A percentile compares a stretch with the other conserved stretches of the same genome.
These are phyloP conservation scores for Flexamia atlantica DNA, from an alignment of 2,888 invertebrate genomes.

Conservation along the genomic window DNA sequence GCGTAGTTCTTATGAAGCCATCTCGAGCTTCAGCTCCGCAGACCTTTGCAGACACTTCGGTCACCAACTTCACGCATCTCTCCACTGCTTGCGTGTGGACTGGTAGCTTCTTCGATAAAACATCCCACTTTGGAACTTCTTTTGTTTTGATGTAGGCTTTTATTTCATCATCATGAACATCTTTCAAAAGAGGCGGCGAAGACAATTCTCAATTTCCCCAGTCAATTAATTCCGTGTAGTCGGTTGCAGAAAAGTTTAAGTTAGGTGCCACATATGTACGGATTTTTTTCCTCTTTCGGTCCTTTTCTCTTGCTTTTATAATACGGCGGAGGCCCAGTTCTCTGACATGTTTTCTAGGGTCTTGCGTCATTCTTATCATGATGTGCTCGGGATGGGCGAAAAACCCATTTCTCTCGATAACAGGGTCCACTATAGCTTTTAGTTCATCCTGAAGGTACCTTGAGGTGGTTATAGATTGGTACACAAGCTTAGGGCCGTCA, in stretches of 20 bases:
- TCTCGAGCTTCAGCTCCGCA: conserved; percentile 45
- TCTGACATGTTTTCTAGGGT: conserved; percentile 32
- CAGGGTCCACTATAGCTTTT: conserved; percentile 24
- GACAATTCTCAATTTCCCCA: conserved; percentile 24
- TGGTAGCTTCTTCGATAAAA: conserved; percentile 39
- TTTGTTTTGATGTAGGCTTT: conserved; percentile 44
- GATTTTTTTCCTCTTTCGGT: conserved; percentile 36
- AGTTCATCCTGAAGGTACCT: conserved; percentile 52
- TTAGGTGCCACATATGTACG: conserved; percentile 39
- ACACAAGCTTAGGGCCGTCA: conserved; percentile 40
- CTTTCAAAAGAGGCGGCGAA: conserved; percentile 40
- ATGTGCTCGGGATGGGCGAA: conserved; percentile 52
- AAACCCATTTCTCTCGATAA: conserved; percentile 32
- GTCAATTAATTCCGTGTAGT: conserved; percentile 42
- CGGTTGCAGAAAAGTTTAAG: conserved; percentile 47
- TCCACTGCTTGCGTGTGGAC: conserved; percentile 67
- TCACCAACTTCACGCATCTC: conserved; percentile 72
- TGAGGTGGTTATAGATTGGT: conserved; percentile 30
- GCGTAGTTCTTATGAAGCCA: conserved; percentile 33
- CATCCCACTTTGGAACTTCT: conserved; percentile 33
- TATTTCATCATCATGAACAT: conserved; percentile 40
- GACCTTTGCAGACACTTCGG: conserved; percentile 73
- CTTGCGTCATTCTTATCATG: conserved; percentile 47
- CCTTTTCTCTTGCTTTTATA: conserved; percentile 42
- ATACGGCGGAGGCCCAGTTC: conserved; percentile 26